Conservation (phyloP, 1,140 invertebrate genomes). For the Dendroctonus ponderosae region DNA sequence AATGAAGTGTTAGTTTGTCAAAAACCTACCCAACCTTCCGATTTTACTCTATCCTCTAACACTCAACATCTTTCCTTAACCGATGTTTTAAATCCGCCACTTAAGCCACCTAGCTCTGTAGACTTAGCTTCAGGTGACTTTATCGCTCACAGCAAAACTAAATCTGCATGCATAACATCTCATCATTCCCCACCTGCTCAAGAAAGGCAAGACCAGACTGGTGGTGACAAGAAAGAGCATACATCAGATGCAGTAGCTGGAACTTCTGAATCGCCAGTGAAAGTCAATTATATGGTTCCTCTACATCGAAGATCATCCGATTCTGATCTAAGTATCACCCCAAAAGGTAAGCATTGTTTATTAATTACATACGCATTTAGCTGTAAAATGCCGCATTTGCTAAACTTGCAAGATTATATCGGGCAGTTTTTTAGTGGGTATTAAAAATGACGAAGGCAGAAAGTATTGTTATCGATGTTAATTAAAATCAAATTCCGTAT, state of each 20-base stretch:
- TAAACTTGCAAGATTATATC: no score
- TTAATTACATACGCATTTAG: neutral
- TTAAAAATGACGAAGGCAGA: no score
- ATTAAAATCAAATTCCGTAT: no score
- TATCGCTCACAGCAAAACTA: constrained; percentile 44
- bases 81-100: constrained; percentile 26
- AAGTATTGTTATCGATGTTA: no score
- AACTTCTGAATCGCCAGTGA: constrained; percentile 56
- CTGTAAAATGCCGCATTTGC: no score
- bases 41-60: neutral
- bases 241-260: constrained; percentile 25
- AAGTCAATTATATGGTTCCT: constrained; percentile 54
- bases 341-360: constrained; percentile 71
- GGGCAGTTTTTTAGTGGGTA: no score
- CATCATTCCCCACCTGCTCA: constrained; percentile 41
- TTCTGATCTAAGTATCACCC: constrained; percentile 88
- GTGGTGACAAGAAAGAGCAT: constrained; percentile 20
- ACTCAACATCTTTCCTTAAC: constrained; percentile 25
- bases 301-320: constrained; percentile 84
- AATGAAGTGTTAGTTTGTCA: constrained; percentile 8
- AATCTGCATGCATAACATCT: constrained; percentile 50
- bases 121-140: constrained; percentile 46
- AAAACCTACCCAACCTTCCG: constrained; percentile 6
- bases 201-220: constrained; percentile 40
- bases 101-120: constrained; percentile 41